These are phyloP conservation scores for Trididemnum nubilum DNA, from an alignment of 23 tunicate species.

Conservation along the genomic window DNA sequence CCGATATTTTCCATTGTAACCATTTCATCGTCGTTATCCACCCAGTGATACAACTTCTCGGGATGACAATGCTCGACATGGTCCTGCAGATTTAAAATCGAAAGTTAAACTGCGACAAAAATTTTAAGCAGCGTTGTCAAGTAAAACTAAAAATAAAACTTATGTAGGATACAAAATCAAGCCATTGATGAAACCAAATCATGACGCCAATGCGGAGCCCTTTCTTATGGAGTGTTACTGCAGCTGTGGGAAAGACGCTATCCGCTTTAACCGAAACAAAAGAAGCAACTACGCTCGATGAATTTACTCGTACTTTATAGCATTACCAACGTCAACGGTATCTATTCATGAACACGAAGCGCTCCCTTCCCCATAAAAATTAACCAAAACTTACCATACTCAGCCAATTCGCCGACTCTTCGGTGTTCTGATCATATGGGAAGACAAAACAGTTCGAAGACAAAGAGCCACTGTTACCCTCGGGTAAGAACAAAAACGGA, in stretches of 20 bases:
- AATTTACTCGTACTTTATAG: neutral
- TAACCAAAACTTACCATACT: neutral
- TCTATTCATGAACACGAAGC: neutral
- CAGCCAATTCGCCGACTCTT: neutral
- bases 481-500: slow-evolving; percentile 31
- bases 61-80: slow-evolving; percentile 66
- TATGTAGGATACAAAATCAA: neutral
- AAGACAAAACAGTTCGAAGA: neutral
- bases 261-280: too few species aligned
- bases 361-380: neutral
- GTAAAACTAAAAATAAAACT: neutral
- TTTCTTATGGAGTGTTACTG: too few species aligned
- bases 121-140: neutral
- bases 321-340: neutral
- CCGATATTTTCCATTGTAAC: slow-evolving; percentile 57
- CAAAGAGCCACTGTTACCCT: neutral
- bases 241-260: too few species aligned
- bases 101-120: neutral
- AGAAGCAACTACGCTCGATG: too few species aligned
- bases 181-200: too few species aligned
- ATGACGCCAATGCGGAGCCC: too few species aligned
- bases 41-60: slow-evolving; percentile 79
- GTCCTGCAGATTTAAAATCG: slow-evolving; percentile 24
- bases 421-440: neutral
- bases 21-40: slow-evolving; percentile 61